A percentile compares a stretch with the other conserved stretches of the same genome.
These are phyloP conservation scores for Callipepla squamata DNA, from an alignment of 2,113 vertebrate species.

Conservation along the genomic window DNA sequence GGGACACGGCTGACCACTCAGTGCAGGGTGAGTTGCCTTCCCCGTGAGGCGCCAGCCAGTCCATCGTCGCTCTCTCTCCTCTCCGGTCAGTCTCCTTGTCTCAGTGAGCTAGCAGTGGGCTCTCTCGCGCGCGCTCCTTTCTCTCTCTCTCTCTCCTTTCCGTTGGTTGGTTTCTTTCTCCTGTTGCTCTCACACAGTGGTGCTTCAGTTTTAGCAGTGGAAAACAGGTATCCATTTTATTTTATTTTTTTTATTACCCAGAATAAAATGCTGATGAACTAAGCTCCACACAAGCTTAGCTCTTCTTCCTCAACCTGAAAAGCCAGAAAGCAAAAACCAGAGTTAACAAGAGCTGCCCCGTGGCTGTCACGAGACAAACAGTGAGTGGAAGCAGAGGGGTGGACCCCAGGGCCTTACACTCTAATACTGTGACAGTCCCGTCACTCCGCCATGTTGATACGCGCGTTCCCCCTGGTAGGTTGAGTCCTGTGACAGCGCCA, in stretches of 20 bases:
- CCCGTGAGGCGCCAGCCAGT: constrained; percentile 78
- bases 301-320: constrained; percentile 85
- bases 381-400: not conserved
- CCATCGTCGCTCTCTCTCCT: constrained; percentile 73
- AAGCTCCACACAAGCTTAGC: constrained; percentile 91
- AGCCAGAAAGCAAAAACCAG: not conserved
- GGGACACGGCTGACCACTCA: constrained; percentile 78
- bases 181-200: constrained; percentile 95
- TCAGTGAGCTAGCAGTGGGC: constrained; percentile 85
- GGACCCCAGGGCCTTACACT: constrained; percentile 80
- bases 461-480: constrained; percentile 99
- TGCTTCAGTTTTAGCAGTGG: constrained; percentile 99
- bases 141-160: constrained; percentile 69
- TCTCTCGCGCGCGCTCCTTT: constrained; percentile 73
- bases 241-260: constrained; percentile 96
- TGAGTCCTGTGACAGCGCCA: constrained; percentile 98
- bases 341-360: rapidly evolving
- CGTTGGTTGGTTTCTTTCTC: constrained; percentile 84
- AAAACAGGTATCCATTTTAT: constrained; percentile 98
- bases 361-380: rapidly evolving
- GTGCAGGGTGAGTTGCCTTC: constrained; percentile 72
- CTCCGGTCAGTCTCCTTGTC: constrained; percentile 80
- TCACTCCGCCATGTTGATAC: constrained; percentile 98
- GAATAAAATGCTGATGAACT: constrained; percentile 96
- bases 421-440: constrained; percentile 99